Evolutionary conservation across 2,113 vertebrate genomes (phyloP).

Genomic region (Bambusicola thoracicus): DNA sequence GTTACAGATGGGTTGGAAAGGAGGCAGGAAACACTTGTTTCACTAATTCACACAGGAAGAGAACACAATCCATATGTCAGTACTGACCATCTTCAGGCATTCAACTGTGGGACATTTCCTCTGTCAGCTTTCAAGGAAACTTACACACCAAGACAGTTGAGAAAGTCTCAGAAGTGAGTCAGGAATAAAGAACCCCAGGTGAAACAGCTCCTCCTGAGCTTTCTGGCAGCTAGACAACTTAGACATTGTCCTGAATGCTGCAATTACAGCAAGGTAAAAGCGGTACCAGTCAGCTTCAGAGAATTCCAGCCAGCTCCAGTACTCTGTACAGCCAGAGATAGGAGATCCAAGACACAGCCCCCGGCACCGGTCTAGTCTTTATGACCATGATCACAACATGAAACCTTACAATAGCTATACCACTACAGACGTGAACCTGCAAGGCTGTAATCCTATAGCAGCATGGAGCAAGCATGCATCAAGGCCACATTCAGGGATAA

Average conservation of each 20-base stretch:
- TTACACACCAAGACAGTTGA: background rate
- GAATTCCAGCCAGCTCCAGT: background rate
- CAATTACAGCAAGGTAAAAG: background rate
- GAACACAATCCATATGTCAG: background rate
- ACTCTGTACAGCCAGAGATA: background rate
- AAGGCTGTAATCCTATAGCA: background rate
- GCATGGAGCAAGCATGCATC: fast-evolving
- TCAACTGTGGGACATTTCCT: background rate
- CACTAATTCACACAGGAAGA: background rate
- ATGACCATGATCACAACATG: background rate
- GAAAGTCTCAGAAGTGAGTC: background rate
- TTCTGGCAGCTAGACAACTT: background rate
- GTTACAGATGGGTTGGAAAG: background rate
- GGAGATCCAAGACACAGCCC: background rate
- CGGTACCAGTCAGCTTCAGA: background rate
- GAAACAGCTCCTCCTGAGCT: background rate
- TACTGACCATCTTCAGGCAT: background rate
- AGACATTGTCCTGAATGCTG: background rate
- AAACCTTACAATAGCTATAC: background rate
- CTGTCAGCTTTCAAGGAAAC: background rate
- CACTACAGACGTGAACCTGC: background rate
- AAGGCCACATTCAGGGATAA: background rate
- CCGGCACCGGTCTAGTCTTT: background rate
- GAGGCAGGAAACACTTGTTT: background rate
- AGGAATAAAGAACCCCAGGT: background rate